Evolutionary conservation across 2,797 vertebrate genomes (phyloP), one percentile per base, ranked within the genome.

Genomic region (Triplophysa bombifrons): DNA sequence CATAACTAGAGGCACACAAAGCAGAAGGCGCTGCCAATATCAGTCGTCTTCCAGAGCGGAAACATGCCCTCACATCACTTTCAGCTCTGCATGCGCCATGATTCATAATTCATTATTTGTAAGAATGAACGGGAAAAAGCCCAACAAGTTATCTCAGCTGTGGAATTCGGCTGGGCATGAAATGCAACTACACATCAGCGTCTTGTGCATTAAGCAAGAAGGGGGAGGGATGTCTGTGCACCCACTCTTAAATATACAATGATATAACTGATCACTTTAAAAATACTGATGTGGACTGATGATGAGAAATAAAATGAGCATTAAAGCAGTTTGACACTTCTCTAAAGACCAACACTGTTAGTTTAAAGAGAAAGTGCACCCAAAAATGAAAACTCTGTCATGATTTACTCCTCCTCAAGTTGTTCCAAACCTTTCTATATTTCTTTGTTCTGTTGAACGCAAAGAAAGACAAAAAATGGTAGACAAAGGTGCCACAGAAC

Each of bases 151-250:
- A 67, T 82, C 76, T 82, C 77, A 76, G 82, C 69, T 56, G 53
- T 38, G 79, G 53, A 38, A 56, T 81, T 78, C 78, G 76, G 74
- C 74, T 68, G 56, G 65, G 60, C 74, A 80, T 72, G 48, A 76
- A 84, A 80, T 76, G 27, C 76, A 83, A 80, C 30, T 80, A 80
- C 79, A 81, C 51, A 72, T 66, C 64, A 75, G 60, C 44, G 72
- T 55, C 74, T 63, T 50, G 72, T 75, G 75, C 60, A 90, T 89
- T 89, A 78, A 51, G 84, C 86, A 53, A 56, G 75, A 83, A 17
- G 12, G 4, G 25, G 64, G 69, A 76, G 64, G 51, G 22, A 50
- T 60, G 14, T 46, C 25, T 53, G 58, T 69, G 34, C 8, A 1
- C 46, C 16, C 30, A n/a, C 61, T 19, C n/a, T n/a, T 38, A 69